Conservation (phyloP, 1,140 invertebrate genomes). For the Melipona quadrifasciata region DNA sequence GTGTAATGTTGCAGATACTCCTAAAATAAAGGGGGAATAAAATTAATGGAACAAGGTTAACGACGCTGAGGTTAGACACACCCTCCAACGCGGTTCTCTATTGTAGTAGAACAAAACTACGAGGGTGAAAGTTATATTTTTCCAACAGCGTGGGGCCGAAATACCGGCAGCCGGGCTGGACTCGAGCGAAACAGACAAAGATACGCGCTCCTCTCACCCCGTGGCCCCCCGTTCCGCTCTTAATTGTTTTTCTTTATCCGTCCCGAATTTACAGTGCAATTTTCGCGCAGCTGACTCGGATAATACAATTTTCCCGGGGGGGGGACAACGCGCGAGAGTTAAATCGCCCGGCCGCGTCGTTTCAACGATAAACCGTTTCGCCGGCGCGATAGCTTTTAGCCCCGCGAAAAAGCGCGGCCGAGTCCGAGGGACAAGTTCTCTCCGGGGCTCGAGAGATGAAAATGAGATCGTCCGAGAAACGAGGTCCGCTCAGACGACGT, state of each 20-base stretch:
- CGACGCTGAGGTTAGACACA: neutral
- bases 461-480: constrained; percentile 65
- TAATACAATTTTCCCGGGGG: constrained; percentile 30
- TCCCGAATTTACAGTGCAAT: constrained; percentile 39
- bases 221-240: neutral
- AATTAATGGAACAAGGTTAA: neutral
- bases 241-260: constrained; percentile 36
- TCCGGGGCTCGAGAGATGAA: constrained; percentile 52
- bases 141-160: neutral
- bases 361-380: constrained; percentile 33
- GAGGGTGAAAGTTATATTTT: neutral
- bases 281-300: constrained; percentile 38
- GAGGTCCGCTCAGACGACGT: constrained; percentile 54
- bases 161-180: neutral
- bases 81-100: neutral
- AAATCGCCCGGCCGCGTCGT: constrained; percentile 27
- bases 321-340: constrained; percentile 17
- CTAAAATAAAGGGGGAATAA: neutral
- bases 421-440: constrained; percentile 42
- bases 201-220: neutral
- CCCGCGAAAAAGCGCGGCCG: constrained; percentile 24
- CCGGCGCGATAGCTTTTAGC: constrained; percentile 37
- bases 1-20: too few species aligned
- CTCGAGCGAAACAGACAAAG: constrained; percentile 6
- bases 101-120: neutral